These are phyloP conservation scores for Mesodorylaimus sp. DNA, from an alignment of 2,888 invertebrate genomes.

Conservation along the genomic window DNA sequence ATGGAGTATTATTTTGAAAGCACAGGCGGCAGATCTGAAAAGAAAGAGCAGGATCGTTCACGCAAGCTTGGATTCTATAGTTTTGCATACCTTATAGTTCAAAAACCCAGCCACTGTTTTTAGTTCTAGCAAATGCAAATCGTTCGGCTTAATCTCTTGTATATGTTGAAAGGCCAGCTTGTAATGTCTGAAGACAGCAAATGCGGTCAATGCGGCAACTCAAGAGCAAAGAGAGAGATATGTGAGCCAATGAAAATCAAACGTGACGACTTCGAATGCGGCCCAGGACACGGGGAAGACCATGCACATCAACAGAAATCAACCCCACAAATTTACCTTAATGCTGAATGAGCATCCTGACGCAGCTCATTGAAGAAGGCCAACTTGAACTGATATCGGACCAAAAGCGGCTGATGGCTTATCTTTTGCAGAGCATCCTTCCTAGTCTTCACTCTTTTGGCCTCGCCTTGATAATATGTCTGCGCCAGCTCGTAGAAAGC, in stretches of 20 bases:
- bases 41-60: slow-evolving; percentile 4
- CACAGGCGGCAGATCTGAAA: slow-evolving; percentile 58
- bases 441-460: slow-evolving; percentile 65
- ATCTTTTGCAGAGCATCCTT: slow-evolving; percentile 40
- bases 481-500: slow-evolving; percentile 83
- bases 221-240: slow-evolving; percentile 8
- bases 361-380: slow-evolving; percentile 82
- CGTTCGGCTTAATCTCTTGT: slow-evolving; percentile 65
- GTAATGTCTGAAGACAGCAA: slow-evolving; percentile 36
- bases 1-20: slow-evolving; percentile 66
- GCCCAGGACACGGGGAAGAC: background rate
- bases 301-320: background rate
- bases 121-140: slow-evolving; percentile 76
- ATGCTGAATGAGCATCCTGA: slow-evolving; percentile 65
- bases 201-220: slow-evolving; percentile 4
- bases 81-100: slow-evolving; percentile 57
- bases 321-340: slow-evolving; percentile 38
- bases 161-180: slow-evolving; percentile 71
- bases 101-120: slow-evolving; percentile 83
- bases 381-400: slow-evolving; percentile 88
- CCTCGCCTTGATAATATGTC: slow-evolving; percentile 72
- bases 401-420: slow-evolving; percentile 44
- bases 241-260: background rate
- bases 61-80: background rate
- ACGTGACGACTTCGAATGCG: no score